Evolutionary conservation across 2,888 invertebrate species (phyloP).

Genomic region (Leptothorax acervorum): DNA sequence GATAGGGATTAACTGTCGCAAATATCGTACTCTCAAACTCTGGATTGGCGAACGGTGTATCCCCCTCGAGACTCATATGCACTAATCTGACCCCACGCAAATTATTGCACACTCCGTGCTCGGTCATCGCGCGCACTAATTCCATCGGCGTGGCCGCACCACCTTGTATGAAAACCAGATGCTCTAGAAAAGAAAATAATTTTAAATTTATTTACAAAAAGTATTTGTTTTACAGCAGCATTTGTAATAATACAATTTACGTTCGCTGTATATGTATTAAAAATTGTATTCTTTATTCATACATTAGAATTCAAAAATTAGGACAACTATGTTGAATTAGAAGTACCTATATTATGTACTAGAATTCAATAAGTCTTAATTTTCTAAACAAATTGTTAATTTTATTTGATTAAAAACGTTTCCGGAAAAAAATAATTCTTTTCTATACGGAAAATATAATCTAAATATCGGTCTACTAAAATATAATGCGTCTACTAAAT

Average conservation of each 20-base stretch:
- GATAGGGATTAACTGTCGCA: not conserved
- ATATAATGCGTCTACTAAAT: not conserved
- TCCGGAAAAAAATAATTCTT: not conserved
- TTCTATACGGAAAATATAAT: not conserved
- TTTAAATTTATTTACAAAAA: not conserved
- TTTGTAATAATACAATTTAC: not conserved
- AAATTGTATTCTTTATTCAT: not conserved
- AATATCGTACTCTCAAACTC: constrained; percentile 86
- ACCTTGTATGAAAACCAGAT: constrained; percentile 88
- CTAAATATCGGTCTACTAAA: constrained; percentile 6
- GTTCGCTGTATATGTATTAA: not conserved
- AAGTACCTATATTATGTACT: not conserved
- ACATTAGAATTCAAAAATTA: not conserved
- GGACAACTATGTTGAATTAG: not conserved
- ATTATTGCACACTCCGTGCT: constrained; percentile 86
- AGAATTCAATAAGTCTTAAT: not conserved
- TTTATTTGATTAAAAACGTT: not conserved
- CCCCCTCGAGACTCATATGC: constrained; percentile 88
- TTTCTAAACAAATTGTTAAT: not conserved
- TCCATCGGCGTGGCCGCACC: constrained; percentile 88
- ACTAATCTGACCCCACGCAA: constrained; percentile 87
- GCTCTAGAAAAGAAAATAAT: constrained; percentile 82
- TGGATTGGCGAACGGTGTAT: constrained; percentile 86
- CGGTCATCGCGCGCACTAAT: constrained; percentile 87
- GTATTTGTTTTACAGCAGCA: not conserved